Evolutionary conservation across 2,113 vertebrate genomes (phyloP), one percentile per base, ranked within the genome.

Genomic region (Hemibagrus wyckioides): DNA sequence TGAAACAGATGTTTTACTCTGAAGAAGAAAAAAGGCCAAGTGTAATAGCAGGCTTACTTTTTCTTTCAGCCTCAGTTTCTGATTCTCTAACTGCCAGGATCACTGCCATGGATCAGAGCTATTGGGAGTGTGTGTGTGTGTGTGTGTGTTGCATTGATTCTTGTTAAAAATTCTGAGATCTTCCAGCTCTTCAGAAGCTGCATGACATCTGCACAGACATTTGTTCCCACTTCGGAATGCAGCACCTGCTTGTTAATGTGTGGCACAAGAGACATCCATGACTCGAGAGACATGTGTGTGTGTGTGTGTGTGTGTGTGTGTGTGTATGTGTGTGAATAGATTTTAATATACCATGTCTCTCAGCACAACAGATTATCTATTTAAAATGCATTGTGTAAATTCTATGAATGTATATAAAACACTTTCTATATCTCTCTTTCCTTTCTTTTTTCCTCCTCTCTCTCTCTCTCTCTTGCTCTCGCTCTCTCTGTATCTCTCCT

Each of bases 121-220:
- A n/a, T n/a, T n/a, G 19, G 21, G 56, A 21, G 56, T 21, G 39
- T 69, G 36, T 89, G 48, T 75, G 71, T 61, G n/a, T 69, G 39
- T 48, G n/a, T 13, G 28, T 83, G 67, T 77, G 79, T 71, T 39
- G 21, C 36, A 73, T 33, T 65, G 33, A 23, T 7, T 13, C 39
- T 54, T 36, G 23, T 83, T 84, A 63, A 56, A 5, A 56, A 33
- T 54, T 86, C 59, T 17, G n/a, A 67, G 8, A 21, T 44, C n/a
- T 23, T 71, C 14, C 30, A 11, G 36, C 39, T 73, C 85, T 19
- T 56, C 13, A 13, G 36, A n/a, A 36, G 33, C 6, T 2, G 11
- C 41, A n/a, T 73, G 61, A 48, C 65, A 73, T 82, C 67, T 81
- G 59, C 56, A 82, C 71, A 77, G 6, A 25, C n/a, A 28, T 82